phyloP scores from a whole-genome alignment of 2,113 vertebrate genomes.

The Damaliscus lunatus region DNA sequence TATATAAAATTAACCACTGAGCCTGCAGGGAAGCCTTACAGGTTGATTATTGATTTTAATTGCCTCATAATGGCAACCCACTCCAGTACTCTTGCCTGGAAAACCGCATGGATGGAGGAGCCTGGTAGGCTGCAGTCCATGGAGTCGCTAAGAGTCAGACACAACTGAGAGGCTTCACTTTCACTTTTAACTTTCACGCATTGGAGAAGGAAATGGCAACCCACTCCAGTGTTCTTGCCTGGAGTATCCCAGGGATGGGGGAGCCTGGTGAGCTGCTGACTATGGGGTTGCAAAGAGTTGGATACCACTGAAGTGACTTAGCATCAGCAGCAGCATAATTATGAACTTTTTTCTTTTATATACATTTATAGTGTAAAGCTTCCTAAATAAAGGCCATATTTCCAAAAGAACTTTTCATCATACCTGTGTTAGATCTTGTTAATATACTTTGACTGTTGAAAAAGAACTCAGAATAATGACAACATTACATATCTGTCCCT shows the following conservation, averaged over 20 bases:
- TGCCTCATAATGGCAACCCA: neutral
- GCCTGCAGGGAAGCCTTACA: neutral
- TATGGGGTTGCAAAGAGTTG: neutral
- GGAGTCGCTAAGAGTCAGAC: fast-evolving
- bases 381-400: neutral
- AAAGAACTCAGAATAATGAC: neutral
- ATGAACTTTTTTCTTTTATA: neutral
- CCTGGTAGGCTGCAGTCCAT: neutral
- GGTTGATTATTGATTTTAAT: neutral
- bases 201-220: neutral
- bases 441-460: neutral
- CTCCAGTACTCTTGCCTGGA: neutral
- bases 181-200: neutral
- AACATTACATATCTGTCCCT: neutral
- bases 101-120: neutral
- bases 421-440: neutral
- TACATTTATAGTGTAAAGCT: neutral
- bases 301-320: neutral
- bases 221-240: neutral
- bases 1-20: neutral
- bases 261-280: neutral
- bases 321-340: neutral
- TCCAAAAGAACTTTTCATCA: neutral
- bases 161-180: neutral
- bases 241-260: neutral